Evolutionary conservation across 2,888 invertebrate species (phyloP), one percentile per base, ranked within the genome.

Genomic region (Branchinecta sandiegonensis): DNA sequence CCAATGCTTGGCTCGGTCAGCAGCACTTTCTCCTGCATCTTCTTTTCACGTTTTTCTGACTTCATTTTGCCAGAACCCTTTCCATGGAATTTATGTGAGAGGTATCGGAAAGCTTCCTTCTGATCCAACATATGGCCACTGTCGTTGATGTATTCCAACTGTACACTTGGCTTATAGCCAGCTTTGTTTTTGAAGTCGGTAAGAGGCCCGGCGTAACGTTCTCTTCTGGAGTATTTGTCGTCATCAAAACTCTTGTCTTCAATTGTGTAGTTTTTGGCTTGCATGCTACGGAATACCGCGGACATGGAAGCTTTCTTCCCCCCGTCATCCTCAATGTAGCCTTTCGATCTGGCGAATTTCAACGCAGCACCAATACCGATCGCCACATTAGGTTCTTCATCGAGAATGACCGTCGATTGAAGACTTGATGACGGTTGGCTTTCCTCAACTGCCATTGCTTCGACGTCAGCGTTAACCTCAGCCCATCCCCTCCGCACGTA

Each of bases 31-130:
- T 96, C 95, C 75, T 93, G 89, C 72, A 86, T 83, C 79, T 97
- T 95, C 80, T 94, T 94, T 80, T 92, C 85, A 72, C 96, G 83
- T 77, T 99, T 99, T 80, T 99, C 97, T 74, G 85, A 83, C 81
- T 99, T 99, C 81, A 94, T 96, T 79, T 99, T 99, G 68, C 99
- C 97, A 23, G 97, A 95, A 2, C 95, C 95, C 81, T 99, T 97
- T 68, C 99, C 99, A 80, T 99, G 99, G 81, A 99, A 99, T 80
- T 96, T 94, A 79, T 96, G 97, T 46, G 94, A 94, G 68, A 97
- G 82, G 81, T 94, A 92, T 73, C 91, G 83, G 80, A 96, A 97
- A 66, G 99, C 97, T 81, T 99, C 97, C 79, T 99, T 99, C 69
- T 90, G 87, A 75, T 88, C 89, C 70, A 99, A 83, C 74, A 90